These are phyloP conservation scores for Sesia apiformis DNA, from an alignment of 2,888 invertebrate species.

Conservation along the genomic window DNA sequence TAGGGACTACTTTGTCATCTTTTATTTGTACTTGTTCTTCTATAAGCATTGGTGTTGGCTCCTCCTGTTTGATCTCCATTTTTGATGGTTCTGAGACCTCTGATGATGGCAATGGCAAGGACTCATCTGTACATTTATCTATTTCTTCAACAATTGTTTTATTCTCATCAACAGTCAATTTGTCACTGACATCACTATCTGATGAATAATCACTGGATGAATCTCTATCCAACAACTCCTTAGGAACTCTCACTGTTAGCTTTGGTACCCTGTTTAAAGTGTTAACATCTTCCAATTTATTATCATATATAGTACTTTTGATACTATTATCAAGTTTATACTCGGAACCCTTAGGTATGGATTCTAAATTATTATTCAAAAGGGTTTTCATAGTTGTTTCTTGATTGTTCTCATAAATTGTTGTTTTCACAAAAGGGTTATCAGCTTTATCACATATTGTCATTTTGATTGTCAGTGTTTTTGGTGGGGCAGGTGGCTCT, in stretches of 20 bases:
- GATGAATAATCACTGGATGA: constrained; percentile 70
- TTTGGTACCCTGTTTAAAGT: constrained; percentile 78
- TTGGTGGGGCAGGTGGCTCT: constrained; percentile 24
- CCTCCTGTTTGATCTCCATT: constrained; percentile 18
- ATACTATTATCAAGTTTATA: constrained; percentile 49
- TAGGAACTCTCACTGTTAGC: constrained; percentile 79
- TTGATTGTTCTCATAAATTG: constrained; percentile 54
- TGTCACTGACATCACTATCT: constrained; percentile 77
- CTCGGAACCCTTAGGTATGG: constrained; percentile 30
- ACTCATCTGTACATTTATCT: constrained; percentile 11
- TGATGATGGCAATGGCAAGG: constrained; percentile 8
- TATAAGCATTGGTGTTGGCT: constrained; percentile 5
- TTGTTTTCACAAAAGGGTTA: constrained; percentile 63
- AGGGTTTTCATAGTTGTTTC: constrained; percentile 50
- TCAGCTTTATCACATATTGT: constrained; percentile 69
- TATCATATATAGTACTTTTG: constrained; percentile 66
- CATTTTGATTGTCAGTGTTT: constrained; percentile 62
- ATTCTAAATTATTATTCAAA: constrained; percentile 55
- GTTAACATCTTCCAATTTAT: constrained; percentile 55
- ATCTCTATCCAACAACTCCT: constrained; percentile 71
- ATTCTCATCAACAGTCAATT: constrained; percentile 73
- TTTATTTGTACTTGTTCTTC: constrained; percentile 26
- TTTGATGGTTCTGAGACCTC: constrained; percentile 14
- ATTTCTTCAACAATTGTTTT: constrained; percentile 27
- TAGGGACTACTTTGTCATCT: constrained; percentile 27